Conservation (phyloP, 2,113 vertebrate species). For the Struthidea cinerea region DNA sequence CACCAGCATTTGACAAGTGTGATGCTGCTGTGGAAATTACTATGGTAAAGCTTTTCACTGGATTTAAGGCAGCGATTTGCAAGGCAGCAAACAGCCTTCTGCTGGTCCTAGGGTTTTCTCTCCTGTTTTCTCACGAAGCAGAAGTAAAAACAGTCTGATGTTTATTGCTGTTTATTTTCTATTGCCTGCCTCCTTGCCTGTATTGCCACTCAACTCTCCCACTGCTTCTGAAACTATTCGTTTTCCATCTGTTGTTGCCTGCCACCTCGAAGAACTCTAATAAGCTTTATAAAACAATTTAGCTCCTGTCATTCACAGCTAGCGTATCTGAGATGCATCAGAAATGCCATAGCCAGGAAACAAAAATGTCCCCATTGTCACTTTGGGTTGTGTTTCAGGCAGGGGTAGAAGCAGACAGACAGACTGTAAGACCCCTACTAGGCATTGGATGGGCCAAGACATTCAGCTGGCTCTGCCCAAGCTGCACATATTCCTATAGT, state of each 20-base stretch:
- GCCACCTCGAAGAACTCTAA: neutral
- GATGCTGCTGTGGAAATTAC: neutral
- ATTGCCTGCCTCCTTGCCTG: neutral
- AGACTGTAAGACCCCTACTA: rapidly evolving
- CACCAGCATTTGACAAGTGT: neutral
- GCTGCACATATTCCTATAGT: neutral
- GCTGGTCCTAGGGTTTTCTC: neutral
- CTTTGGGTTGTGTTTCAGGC: neutral
- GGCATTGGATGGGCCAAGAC: neutral
- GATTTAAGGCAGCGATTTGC: neutral
- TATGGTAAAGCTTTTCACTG: neutral
- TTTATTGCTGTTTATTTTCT: neutral
- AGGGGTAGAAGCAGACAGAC: neutral
- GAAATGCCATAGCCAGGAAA: neutral
- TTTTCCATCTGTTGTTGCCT: neutral
- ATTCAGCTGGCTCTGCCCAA: neutral
- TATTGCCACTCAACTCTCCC: neutral
- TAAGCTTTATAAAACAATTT: neutral
- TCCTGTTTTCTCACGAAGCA: neutral
- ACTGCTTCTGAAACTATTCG: neutral
- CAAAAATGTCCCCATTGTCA: rapidly evolving
- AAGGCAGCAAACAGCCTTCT: neutral
- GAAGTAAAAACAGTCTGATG: neutral
- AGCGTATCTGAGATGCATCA: neutral
- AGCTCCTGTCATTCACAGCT: neutral